Conservation (phyloP, 2,888 invertebrate genomes). For the Dicycla oo region DNA sequence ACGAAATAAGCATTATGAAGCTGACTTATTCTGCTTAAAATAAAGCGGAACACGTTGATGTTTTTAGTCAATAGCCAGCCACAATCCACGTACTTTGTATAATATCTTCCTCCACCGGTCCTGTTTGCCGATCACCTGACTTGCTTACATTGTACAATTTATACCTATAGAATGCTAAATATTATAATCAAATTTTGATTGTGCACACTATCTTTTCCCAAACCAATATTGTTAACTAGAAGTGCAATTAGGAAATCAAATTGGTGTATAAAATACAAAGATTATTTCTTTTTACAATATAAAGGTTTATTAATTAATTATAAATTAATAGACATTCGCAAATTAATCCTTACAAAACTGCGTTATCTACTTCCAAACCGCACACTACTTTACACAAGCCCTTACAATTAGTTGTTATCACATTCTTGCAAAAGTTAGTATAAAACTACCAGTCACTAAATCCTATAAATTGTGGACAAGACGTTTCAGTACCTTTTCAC, state of each 20-base stretch:
- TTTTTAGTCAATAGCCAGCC: constrained; percentile 15
- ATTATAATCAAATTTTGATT: neutral
- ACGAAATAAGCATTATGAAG: constrained; percentile 37
- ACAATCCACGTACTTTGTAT: constrained; percentile 46
- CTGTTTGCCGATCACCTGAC: constrained; percentile 1
- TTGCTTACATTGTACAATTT: constrained; percentile 14
- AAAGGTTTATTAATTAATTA: constrained; percentile 33
- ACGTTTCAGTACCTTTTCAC: constrained; percentile 44
- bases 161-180: neutral
- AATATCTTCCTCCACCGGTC: constrained; percentile 31
- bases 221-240: constrained; percentile 29
- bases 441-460: constrained; percentile 34
- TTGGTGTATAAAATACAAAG: constrained; percentile 37
- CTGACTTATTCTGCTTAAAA: constrained; percentile 7
- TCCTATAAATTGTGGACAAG: constrained; percentile 4
- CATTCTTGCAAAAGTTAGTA: constrained; percentile 51
- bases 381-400: constrained; percentile 40
- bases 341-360: neutral
- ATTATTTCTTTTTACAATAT: constrained; percentile 6
- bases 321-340: constrained; percentile 9
- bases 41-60: constrained; percentile 33
- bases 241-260: constrained; percentile 35
- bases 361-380: constrained; percentile 24
- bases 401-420: constrained; percentile 50
- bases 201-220: constrained; percentile 43